Conservation (phyloP, 2,797 vertebrate species). For the Borostomias antarcticus region DNA sequence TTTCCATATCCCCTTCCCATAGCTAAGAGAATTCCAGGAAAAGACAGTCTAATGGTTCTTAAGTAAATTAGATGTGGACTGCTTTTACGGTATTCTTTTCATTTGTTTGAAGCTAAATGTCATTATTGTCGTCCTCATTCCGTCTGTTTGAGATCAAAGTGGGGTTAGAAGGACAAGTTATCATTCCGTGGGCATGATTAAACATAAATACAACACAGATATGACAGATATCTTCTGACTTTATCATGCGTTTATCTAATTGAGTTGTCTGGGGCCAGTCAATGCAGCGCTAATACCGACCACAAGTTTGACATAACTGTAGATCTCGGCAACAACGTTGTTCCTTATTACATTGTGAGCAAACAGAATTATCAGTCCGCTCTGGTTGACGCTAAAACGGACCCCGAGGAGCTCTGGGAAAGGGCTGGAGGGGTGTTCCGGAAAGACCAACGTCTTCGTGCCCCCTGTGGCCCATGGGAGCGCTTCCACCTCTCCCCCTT, state of each 20-base stretch:
- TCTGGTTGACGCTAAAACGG: too few relatives aligned
- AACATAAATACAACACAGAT: not conserved
- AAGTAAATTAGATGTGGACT: constrained; percentile 25
- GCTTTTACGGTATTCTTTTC: not conserved
- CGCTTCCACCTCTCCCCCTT: constrained; percentile 19
- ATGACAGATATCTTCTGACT: not conserved
- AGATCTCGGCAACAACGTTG: not conserved
- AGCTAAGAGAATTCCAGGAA: not conserved
- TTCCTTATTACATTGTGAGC: not conserved
- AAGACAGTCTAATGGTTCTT: constrained; percentile 15
- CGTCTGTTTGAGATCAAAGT: not conserved
- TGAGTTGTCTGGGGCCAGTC: not conserved
- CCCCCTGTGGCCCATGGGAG: not conserved
- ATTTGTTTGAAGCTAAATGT: not conserved
- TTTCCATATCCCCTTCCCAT: constrained; percentile 6
- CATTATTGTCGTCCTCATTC: constrained; percentile 11
- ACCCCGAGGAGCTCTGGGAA: too few relatives aligned
- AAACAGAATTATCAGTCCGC: too few relatives aligned
- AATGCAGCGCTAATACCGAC: not conserved
- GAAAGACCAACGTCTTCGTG: not conserved
- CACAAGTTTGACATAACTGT: not conserved
- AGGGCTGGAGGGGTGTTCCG: too few relatives aligned
- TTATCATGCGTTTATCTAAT: not conserved
- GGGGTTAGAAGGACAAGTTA: not conserved
- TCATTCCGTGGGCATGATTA: not conserved